Evolutionary conservation across 2,113 vertebrate genomes (phyloP).

Genomic region (Picathartes gymnocephalus): DNA sequence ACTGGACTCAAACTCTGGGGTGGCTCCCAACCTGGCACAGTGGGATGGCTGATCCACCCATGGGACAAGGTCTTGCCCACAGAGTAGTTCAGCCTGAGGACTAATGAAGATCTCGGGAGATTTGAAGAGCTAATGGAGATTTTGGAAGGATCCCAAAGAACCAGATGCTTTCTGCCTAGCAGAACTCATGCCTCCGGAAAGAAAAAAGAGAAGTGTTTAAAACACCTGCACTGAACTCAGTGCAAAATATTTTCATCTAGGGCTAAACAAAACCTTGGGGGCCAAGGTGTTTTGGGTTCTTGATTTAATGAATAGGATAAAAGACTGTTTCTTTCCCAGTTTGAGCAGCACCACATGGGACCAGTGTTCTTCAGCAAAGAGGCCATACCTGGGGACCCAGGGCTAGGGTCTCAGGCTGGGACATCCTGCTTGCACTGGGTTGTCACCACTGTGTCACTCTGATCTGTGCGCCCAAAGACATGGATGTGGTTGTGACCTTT

Average conservation of each 20-base stretch:
- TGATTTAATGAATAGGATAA: neutral
- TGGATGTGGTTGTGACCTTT: no score
- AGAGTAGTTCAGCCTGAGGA: neutral
- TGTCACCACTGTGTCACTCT: neutral
- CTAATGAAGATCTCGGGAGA: neutral
- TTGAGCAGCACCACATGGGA: neutral
- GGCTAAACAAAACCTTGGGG: neutral
- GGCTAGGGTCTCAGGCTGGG: fast-evolving
- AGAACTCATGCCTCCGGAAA: neutral
- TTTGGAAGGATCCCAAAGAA: neutral
- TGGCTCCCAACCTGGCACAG: neutral
- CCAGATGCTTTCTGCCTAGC: neutral
- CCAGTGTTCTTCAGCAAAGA: neutral
- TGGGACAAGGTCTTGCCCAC: neutral
- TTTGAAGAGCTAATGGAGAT: neutral
- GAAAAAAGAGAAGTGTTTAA: neutral
- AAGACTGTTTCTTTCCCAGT: neutral
- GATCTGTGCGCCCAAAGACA: neutral
- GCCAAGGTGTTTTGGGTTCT: neutral
- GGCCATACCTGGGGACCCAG: fast-evolving
- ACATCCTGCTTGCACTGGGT: neutral
- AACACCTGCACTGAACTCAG: neutral
- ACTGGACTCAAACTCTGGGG: no score
- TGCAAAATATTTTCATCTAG: neutral
- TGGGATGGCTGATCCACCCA: fast-evolving